Conservation (phyloP, 2,113 vertebrate species). For the Blennius ocellaris region DNA sequence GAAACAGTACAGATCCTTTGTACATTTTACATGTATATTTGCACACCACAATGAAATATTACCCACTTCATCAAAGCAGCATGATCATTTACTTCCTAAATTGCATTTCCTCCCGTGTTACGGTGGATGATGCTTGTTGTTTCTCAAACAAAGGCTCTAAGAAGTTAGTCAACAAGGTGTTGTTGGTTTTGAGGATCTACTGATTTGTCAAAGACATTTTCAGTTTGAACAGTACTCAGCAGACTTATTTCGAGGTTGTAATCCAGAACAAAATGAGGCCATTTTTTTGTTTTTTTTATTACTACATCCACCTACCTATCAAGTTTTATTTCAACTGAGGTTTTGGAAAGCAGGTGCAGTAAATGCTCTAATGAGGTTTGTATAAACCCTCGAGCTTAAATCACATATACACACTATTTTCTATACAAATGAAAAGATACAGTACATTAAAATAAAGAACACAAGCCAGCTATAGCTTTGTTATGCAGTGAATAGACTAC, state of each 20-base stretch:
- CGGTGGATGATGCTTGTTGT: not conserved
- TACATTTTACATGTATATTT: not conserved
- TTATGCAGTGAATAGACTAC: too few relatives aligned
- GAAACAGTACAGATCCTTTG: constrained; percentile 6
- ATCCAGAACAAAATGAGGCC: not conserved
- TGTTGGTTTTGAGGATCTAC: not conserved
- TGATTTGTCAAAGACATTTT: not conserved
- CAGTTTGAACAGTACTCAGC: not conserved
- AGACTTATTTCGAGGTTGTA: not conserved
- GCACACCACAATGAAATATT: not conserved
- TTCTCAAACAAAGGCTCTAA: not conserved
- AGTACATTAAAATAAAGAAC: too few relatives aligned
- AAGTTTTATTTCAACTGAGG: not conserved
- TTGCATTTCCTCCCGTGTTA: not conserved
- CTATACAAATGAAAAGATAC: too few relatives aligned
- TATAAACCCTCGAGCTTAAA: too few relatives aligned
- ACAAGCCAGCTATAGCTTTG: too few relatives aligned
- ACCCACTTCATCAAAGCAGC: not conserved
- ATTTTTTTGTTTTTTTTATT: not conserved
- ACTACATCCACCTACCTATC: not conserved
- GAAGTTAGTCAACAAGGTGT: not conserved
- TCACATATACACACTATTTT: too few relatives aligned
- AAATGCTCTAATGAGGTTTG: not conserved
- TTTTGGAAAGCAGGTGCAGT: not conserved
- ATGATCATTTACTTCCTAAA: not conserved